These are phyloP conservation scores for Papilio dardanus DNA, from an alignment of 1,140 invertebrate species.

Conservation along the genomic window DNA sequence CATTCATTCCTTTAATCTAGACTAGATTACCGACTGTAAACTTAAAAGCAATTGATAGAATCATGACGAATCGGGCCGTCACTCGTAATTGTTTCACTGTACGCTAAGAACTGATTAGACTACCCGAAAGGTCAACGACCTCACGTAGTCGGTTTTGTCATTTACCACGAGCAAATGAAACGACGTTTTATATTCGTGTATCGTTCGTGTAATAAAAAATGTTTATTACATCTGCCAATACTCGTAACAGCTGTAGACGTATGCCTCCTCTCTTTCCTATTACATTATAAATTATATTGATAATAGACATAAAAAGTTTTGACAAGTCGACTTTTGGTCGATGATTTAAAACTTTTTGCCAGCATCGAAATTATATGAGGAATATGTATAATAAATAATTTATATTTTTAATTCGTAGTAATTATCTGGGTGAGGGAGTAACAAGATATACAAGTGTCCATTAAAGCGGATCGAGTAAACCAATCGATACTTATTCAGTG, in stretches of 20 bases:
- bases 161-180: slow-evolving; percentile 15
- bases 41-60: slow-evolving; percentile 22
- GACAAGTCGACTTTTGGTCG: neutral
- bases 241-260: slow-evolving; percentile 10
- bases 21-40: neutral
- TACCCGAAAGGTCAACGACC: slow-evolving; percentile 10
- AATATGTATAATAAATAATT: neutral
- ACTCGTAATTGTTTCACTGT: slow-evolving; percentile 33
- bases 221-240: slow-evolving; percentile 29
- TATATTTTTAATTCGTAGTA: neutral
- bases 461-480: slow-evolving; percentile 1
- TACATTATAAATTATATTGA: slow-evolving; percentile 5
- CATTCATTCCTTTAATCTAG: slow-evolving; percentile 20
- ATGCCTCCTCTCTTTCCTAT: neutral
- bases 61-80: slow-evolving; percentile 28
- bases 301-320: slow-evolving; percentile 1
- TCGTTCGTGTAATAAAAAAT: slow-evolving; percentile 30
- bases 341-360: slow-evolving; percentile 3
- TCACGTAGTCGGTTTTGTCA: slow-evolving; percentile 34
- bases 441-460: slow-evolving; percentile 1
- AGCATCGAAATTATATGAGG: neutral
- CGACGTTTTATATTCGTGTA: slow-evolving; percentile 20
- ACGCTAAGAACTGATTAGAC: slow-evolving; percentile 29
- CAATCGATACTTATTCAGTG: slow-evolving; percentile 43
- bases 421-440: neutral